phyloP scores from a whole-genome alignment of 1,140 invertebrate genomes.

The Oryzaephilus surinamensis region DNA sequence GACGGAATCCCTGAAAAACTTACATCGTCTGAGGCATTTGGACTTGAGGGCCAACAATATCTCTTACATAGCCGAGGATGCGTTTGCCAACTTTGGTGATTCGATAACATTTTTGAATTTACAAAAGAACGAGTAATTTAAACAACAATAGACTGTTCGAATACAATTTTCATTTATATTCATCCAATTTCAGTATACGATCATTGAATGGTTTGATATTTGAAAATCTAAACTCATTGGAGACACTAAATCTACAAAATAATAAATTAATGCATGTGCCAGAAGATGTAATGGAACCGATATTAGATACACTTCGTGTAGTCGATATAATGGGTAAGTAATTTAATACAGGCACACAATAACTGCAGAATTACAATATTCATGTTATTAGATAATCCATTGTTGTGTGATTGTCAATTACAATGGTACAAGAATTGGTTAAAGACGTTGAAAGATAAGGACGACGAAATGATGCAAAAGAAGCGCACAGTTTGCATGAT shows the following conservation, averaged over 20 bases:
- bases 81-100: constrained; percentile 82
- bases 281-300: constrained; percentile 79
- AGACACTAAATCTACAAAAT: constrained; percentile 77
- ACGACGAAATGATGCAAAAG: constrained; percentile 77
- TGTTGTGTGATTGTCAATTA: constrained; percentile 78
- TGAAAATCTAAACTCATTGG: constrained; percentile 77
- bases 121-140: constrained; percentile 74
- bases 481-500: constrained; percentile 71
- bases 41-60: constrained; percentile 83
- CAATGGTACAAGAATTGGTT: constrained; percentile 78
- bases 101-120: constrained; percentile 84
- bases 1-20: constrained; percentile 62
- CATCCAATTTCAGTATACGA: constrained; percentile 57
- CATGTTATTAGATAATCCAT: constrained; percentile 66
- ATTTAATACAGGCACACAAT: too few species aligned
- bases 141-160: background rate
- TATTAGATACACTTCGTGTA: constrained; percentile 72
- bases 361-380: too few species aligned
- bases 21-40: constrained; percentile 76
- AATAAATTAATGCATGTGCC: constrained; percentile 72
- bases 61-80: constrained; percentile 66
- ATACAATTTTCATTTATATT: background rate
- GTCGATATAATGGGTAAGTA: constrained; percentile 77
- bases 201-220: constrained; percentile 66
- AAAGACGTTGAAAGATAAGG: constrained; percentile 58